Evolutionary conservation across 2,888 invertebrate genomes (phyloP), one percentile per base, ranked within the genome.

Genomic region (Mactromeris polynyma): DNA sequence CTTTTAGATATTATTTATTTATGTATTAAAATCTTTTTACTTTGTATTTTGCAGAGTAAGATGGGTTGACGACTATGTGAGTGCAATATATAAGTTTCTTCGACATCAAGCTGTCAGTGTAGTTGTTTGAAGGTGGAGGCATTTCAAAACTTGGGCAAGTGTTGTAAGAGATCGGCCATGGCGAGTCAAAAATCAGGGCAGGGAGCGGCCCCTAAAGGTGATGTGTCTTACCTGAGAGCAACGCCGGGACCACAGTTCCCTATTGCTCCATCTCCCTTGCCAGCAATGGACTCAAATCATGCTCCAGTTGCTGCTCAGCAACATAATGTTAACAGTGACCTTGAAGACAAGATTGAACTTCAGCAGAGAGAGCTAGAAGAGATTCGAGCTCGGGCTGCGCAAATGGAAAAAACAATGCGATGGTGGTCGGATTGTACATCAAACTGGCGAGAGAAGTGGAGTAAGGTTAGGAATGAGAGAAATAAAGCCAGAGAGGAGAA

Each of bases 371-470:
- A 99, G 96, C 97, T 99, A 92, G 99, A 99, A 96, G 99, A 99
- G 96, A 99, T 99, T 0, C 97, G 99, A 93, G 99, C 99, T 4
- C 97, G 99, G 91, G 99, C 99, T 26, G 98, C 99, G 0, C 99
- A 99, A 97, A 99, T 99, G 99, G 99, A 99, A 97, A 99, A 99
- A 97, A 99, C 99, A 0, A 99, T 99, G 99, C 93, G 99, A 89
- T 99, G 99, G 99, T 99, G 98, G 99, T 99, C 98, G 83, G 99
- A 99, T 97, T 99, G 99, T 96, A 99, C 99, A 0, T 98, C 99
- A 0, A 98, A 98, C 96, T 99, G 99, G 99, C 97, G 99, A 54
- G 98, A 98, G 96, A 99, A 99, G 96, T 99, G 99, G 99, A 98
- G 98, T 97, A 98, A 99, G 97, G 98, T 98, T 94, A 97, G 99